phyloP scores from a whole-genome alignment of 2,113 vertebrate species.

The Cathartes aura region DNA sequence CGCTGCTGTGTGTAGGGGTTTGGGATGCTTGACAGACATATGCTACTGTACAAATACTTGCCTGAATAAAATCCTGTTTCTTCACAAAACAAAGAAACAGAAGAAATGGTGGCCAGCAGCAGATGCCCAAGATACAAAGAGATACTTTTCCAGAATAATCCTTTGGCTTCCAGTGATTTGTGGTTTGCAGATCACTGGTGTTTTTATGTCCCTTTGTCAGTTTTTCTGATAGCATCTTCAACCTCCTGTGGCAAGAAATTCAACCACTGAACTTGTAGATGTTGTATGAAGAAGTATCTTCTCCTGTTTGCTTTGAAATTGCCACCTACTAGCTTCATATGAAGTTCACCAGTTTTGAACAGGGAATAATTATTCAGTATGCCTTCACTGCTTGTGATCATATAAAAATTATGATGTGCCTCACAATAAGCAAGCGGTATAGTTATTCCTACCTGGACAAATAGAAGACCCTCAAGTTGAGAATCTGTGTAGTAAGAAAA shows the following conservation, averaged over 20 bases:
- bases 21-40: not conserved
- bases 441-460: not conserved
- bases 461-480: not conserved
- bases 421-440: not conserved
- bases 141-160: not conserved
- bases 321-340: not conserved
- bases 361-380: not conserved
- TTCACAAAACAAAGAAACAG: not conserved
- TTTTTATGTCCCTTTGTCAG: not conserved
- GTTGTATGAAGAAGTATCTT: not conserved
- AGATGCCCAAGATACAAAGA: not conserved
- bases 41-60: not conserved
- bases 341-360: not conserved
- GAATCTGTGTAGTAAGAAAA: not conserved
- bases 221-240: not conserved
- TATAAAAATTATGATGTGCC: not conserved
- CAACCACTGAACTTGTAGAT: rapidly evolving
- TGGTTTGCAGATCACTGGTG: not conserved
- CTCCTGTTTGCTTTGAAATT: not conserved
- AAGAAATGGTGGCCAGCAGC: not conserved
- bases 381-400: not conserved
- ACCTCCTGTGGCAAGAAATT: not conserved
- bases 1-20: not conserved
- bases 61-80: not conserved
- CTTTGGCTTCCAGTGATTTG: not conserved